phyloP scores from a whole-genome alignment of 2,888 invertebrate species.

The Agriopis leucophaearia region DNA sequence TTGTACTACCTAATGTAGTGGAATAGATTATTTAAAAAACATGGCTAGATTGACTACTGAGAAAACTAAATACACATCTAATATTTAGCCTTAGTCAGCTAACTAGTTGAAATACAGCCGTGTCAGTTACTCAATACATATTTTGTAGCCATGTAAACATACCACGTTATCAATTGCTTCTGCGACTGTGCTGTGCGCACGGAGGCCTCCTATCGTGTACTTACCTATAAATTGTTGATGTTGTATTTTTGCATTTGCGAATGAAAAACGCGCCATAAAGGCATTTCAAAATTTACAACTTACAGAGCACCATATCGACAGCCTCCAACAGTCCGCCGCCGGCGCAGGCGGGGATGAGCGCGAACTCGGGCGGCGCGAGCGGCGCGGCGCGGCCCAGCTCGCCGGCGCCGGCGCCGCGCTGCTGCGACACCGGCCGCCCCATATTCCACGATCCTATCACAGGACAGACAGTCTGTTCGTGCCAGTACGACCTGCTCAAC shows the following conservation, averaged over 20 bases:
- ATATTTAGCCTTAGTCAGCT: too few relatives aligned
- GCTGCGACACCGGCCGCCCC: slow-evolving; percentile 97
- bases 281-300: slow-evolving; percentile 86
- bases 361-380: slow-evolving; percentile 83
- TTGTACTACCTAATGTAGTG: background rate
- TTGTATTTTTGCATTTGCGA: slow-evolving; percentile 69
- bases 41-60: background rate
- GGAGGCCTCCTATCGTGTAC: slow-evolving; percentile 73
- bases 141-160: slow-evolving; percentile 62
- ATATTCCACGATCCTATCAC: slow-evolving; percentile 96
- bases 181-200: slow-evolving; percentile 75
- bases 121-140: background rate
- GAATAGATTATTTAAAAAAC: background rate
- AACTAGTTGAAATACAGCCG: too few relatives aligned
- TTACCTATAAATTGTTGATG: background rate
- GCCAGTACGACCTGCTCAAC: slow-evolving; percentile 95
- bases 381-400: slow-evolving; percentile 84
- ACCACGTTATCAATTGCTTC: slow-evolving; percentile 52
- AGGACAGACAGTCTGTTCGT: slow-evolving; percentile 95
- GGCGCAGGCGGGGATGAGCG: slow-evolving; percentile 87
- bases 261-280: slow-evolving; percentile 84
- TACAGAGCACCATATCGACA: slow-evolving; percentile 89
- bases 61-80: background rate
- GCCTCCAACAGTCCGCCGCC: slow-evolving; percentile 90
- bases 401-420: slow-evolving; percentile 87